Conservation (phyloP, 2,113 vertebrate genomes). For the Pedionomus torquatus region DNA sequence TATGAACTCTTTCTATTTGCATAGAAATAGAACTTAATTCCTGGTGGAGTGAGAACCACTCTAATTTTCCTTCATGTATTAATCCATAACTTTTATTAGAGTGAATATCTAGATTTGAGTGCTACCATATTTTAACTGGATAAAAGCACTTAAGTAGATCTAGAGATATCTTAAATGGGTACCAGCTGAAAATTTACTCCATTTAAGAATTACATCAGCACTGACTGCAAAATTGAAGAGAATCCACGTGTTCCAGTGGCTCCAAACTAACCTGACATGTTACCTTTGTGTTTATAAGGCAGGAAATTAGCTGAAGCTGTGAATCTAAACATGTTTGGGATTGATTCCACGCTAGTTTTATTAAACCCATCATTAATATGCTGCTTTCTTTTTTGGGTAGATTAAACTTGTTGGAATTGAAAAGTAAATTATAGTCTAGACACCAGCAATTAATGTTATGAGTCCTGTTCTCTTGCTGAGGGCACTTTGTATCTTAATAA, state of each 20-base stretch:
- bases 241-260: not conserved
- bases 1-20: not conserved
- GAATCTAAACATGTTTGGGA: constrained; percentile 19
- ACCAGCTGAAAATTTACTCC: not conserved
- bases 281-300: constrained; percentile 3
- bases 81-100: not conserved
- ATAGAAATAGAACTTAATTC: not conserved
- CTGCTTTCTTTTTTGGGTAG: not conserved
- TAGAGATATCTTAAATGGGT: not conserved
- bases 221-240: not conserved
- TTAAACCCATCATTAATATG: not conserved
- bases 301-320: constrained; percentile 40
- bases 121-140: not conserved
- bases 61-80: not conserved
- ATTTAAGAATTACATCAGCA: not conserved
- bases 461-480: constrained; percentile 42
- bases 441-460: constrained; percentile 9
- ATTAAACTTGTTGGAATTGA: not conserved
- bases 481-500: constrained; percentile 58
- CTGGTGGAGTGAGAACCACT: not conserved
- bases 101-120: not conserved
- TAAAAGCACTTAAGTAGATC: not conserved
- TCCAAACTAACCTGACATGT: not conserved
- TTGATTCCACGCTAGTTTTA: not conserved
- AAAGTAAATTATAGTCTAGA: constrained; percentile 29